These are phyloP conservation scores for Melanostoma scalare DNA, from an alignment of 2,888 invertebrate genomes.

Conservation along the genomic window DNA sequence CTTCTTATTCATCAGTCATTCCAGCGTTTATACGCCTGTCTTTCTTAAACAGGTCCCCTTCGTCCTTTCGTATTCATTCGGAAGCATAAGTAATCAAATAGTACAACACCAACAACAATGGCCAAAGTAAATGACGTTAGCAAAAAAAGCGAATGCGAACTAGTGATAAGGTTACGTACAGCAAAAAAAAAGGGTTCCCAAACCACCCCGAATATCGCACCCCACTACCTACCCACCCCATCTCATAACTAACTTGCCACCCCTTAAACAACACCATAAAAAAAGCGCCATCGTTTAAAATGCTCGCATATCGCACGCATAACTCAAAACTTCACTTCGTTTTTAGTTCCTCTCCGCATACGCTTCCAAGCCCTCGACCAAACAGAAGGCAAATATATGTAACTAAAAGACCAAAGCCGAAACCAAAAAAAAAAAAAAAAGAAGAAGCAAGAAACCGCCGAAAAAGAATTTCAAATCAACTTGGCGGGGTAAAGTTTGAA, in stretches of 20 bases:
- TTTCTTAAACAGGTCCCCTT: conserved; percentile 33
- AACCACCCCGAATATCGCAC: conserved; percentile 22
- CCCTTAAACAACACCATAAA: conserved; percentile 56
- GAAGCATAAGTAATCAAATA: conserved; percentile 69
- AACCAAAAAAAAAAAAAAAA: conserved; percentile 43
- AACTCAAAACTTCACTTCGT: conserved; percentile 69
- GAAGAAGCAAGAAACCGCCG: conserved; percentile 57
- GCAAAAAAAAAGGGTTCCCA: conserved; percentile 60
- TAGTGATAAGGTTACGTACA: conserved; percentile 67
- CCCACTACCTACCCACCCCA: background rate
- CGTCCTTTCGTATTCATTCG: conserved; percentile 21
- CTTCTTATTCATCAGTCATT: conserved; percentile 68
- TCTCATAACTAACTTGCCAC: conserved; percentile 28
- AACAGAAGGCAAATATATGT: background rate
- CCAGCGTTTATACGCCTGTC: conserved; percentile 67
- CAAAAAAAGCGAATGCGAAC: conserved; percentile 64
- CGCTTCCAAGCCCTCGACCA: background rate
- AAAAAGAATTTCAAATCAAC: conserved; percentile 50
- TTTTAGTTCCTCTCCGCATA: background rate
- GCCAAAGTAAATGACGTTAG: conserved; percentile 67
- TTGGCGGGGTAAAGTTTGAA: conserved; percentile 48
- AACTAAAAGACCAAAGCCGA: conserved; percentile 28
- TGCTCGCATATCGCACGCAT: conserved; percentile 71
- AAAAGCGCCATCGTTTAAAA: conserved; percentile 72
- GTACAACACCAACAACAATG: conserved; percentile 69